Evolutionary conservation across 92 coral and sea anemone species (phyloP).

Genomic region (Parazoanthus darwini): DNA sequence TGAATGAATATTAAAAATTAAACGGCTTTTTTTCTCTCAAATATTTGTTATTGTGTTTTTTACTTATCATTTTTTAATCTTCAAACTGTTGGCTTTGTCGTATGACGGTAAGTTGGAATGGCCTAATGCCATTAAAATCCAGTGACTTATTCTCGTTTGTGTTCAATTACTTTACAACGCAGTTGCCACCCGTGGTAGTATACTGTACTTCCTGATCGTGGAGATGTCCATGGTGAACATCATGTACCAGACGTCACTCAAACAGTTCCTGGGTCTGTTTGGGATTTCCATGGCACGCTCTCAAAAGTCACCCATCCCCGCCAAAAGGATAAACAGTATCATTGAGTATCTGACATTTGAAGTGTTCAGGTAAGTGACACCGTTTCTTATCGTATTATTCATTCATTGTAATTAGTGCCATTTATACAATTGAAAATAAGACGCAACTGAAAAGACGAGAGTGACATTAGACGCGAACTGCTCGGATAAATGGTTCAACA

Average conservation of each 20-base stretch:
- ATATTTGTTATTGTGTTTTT: no score
- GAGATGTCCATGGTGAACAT: constrained; percentile 98
- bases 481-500: no score
- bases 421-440: no score
- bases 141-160: background rate
- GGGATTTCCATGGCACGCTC: constrained; percentile 98
- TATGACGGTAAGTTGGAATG: background rate
- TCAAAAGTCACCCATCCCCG: constrained; percentile 95
- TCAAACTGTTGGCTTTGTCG: no score
- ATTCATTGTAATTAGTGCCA: background rate
- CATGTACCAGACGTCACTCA: constrained; percentile 98
- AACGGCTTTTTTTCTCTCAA: no score
- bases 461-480: no score
- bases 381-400: background rate
- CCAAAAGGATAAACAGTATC: constrained; percentile 93
- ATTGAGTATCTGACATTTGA: constrained; percentile 96
- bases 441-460: no score
- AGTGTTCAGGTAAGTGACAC: constrained; percentile 66
- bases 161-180: constrained; percentile 13
- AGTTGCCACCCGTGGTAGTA: constrained; percentile 99
- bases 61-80: no score
- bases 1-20: no score
- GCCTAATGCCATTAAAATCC: background rate
- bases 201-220: constrained; percentile 94
- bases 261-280: constrained; percentile 96